Evolutionary conservation across 2,888 invertebrate genomes (phyloP).

Genomic region (Cantharis nigra): DNA sequence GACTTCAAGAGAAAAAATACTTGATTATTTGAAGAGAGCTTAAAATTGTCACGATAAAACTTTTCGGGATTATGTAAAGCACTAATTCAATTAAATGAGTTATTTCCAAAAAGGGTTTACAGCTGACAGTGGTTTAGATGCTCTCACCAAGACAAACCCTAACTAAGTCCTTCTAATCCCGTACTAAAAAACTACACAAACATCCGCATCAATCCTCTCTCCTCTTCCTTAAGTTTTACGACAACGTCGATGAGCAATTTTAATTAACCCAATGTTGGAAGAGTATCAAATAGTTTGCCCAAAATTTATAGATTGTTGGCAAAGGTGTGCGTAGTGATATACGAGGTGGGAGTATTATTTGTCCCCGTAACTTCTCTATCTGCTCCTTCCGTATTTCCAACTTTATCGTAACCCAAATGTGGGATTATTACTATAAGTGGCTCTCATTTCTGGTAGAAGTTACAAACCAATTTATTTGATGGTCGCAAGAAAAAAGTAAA

Average conservation of each 20-base stretch:
- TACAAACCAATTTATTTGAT: conserved; percentile 13
- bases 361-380: conserved; percentile 22
- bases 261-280: conserved; percentile 30
- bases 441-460: conserved; percentile 12
- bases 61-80: neutral
- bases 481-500: conserved; percentile 8
- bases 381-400: conserved; percentile 19
- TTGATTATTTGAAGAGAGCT: neutral
- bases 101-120: conserved; percentile 11
- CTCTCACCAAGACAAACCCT: conserved; percentile 14
- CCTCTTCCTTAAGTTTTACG: conserved; percentile 17
- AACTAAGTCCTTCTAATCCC: conserved; percentile 14
- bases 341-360: conserved; percentile 29
- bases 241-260: conserved; percentile 28
- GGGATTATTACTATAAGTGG: conserved; percentile 13
- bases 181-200: conserved; percentile 10
- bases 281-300: conserved; percentile 20
- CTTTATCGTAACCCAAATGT: conserved; percentile 13
- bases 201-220: conserved; percentile 17
- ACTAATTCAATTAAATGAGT: conserved; percentile 10
- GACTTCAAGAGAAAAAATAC: neutral
- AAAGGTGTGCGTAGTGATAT: conserved; percentile 32
- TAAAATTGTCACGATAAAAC: neutral
- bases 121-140: conserved; percentile 19
- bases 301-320: conserved; percentile 32